Base-by-base conservation (phyloP, 2,797 vertebrate genomes). In the Alcedo quadribrachys region DNA sequence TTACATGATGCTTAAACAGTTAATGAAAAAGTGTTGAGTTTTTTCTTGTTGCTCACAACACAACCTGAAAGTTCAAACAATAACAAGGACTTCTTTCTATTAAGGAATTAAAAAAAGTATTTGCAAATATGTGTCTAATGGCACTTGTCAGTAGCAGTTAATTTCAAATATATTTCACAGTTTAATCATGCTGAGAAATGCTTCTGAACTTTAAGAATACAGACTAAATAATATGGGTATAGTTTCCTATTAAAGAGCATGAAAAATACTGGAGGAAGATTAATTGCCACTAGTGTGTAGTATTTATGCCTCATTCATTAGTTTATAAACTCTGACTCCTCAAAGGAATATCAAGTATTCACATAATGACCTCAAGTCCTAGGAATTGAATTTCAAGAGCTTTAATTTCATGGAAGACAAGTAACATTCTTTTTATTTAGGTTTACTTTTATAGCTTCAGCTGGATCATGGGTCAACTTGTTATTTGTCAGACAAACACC, bases 141-240 rank as follows among this genome's bases (percentile, higher is more conserved):
- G 78, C 45, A 63, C 58, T 92, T 96, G 94, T 96, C 88, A 94
- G 66, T 91, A 94, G 60, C 57, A 96, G 94, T 96, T 96, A 94
- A 40, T 91, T 93, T 94, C 85, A 93, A 91, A 92, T 33, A 35
- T 21, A 71, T 94, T 96, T 89, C 70, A 77, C 50, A 88, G 62
- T 93, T 95, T 92, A 93, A 86, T 94, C 89, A 93, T 53, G 37
- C 50, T 58, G 69, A 79, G 87, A 95, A 94, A 82, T 66, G 33
- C 53, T 81, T 90, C 81, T 94, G 77, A 96, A 93, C 79, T 96
- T 95, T 92, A 79, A 93, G 54, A 53, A 92, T 92, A 24, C 54
- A 71, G 50, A 71, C 25, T 61, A 70, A 85, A 90, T 93, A 78
- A 87, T 74, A 76, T 35, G 33, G 9, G 37, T 63, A 55, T 9